Evolutionary conservation across 2,797 vertebrate genomes (phyloP), one percentile per base, ranked within the genome.

Genomic region (Salmo trutta): DNA sequence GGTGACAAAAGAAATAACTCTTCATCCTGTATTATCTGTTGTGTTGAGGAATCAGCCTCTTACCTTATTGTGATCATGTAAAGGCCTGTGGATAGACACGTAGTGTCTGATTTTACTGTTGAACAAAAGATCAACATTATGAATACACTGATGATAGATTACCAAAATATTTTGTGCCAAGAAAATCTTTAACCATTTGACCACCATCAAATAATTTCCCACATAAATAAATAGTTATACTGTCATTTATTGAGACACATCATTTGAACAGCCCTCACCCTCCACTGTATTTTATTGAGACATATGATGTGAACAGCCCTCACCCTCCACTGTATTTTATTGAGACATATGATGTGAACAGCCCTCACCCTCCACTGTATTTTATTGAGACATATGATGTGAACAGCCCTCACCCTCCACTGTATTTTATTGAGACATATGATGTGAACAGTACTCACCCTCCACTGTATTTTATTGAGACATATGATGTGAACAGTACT

Each of bases 71-170:
- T 94, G 97, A 94, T 97, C 96, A 89, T 93, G 96, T 95, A 95
- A 97, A 92, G 96, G 95, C 93, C 95, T 95, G 95, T 96, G 97
- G 95, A 99, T 96, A 89, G 97, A 99, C 97, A 99, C 98, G 97
- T 98, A 99, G 97, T 99, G 98, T 96, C 98, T 97, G 94, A 98
- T 97, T 96, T 97, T 99, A 94, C 98, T 99, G 95, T 78, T 92
- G 72, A 19, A 4, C 7, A 41, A 74, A 54, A 69, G 2, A 14
- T 8, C 64, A 67, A 12, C 1, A 75, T 5, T 54, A 69, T 53
- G 71, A 36, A 70, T 27, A 65, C 65, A 53, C 14, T 4, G 29
- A 67, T 14, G 6, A 15, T 21, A 19, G 19, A 59, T 59, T 59
- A n/a, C 0, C 54, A 21, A 21, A 5, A 54, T 1, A 19, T 56